Evolutionary conservation across 92 coral and sea anemone species (phyloP).

Genomic region (Palythoa caribaeorum): DNA sequence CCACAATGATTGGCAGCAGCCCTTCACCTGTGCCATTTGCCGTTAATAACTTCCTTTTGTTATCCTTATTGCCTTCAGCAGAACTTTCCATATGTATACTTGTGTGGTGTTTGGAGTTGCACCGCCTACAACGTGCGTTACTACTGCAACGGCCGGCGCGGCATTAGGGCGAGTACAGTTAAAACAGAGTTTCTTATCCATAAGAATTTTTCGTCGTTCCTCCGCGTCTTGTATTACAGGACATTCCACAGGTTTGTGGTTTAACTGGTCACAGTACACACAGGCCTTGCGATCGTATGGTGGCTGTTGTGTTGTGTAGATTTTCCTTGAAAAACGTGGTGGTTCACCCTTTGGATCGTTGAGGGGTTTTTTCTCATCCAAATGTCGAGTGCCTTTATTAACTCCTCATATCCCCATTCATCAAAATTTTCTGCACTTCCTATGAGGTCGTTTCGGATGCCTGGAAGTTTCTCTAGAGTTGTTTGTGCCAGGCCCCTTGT

Average conservation of each 20-base stretch:
- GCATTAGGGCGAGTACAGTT: neutral
- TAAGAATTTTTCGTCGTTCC: neutral
- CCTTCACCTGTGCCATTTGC: slow-evolving; percentile 8
- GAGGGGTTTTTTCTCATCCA: slow-evolving; percentile 5
- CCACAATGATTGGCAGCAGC: slow-evolving; percentile 28
- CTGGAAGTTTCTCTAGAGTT: slow-evolving; percentile 17
- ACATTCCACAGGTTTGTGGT: neutral
- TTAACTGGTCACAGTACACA: neutral
- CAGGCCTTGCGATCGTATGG: neutral
- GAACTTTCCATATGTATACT: neutral
- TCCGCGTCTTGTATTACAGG: neutral
- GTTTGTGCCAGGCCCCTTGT: slow-evolving; percentile 1
- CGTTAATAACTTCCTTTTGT: neutral
- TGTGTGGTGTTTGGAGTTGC: neutral
- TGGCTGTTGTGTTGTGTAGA: neutral
- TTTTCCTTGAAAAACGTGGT: neutral
- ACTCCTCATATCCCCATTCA: slow-evolving; percentile 3
- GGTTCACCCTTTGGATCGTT: neutral
- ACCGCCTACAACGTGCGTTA: neutral
- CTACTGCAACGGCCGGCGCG: slow-evolving; percentile 3
- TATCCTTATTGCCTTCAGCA: neutral
- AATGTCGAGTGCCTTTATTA: slow-evolving; percentile 4
- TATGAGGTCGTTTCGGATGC: neutral
- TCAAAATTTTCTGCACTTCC: neutral
- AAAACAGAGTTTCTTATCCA: neutral